phyloP scores from a whole-genome alignment of 23 tunicate species.

The Styela clava region DNA sequence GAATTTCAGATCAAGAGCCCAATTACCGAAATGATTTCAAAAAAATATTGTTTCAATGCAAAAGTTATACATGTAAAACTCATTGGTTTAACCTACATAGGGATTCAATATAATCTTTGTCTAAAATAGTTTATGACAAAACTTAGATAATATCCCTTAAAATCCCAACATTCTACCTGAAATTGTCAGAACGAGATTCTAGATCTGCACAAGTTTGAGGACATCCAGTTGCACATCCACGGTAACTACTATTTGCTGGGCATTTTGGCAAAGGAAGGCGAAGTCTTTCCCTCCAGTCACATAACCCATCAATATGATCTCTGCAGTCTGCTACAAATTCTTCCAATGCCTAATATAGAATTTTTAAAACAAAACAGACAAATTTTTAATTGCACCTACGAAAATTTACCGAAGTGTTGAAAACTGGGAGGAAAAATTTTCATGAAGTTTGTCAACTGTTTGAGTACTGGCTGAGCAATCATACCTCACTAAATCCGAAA shows the following conservation, averaged over 20 bases:
- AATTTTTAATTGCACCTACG: not conserved
- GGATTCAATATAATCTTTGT: no score
- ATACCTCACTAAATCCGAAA: no score
- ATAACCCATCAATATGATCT: not conserved
- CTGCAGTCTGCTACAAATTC: slow-evolving; percentile 6
- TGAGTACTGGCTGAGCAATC: no score
- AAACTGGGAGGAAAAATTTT: no score
- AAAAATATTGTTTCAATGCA: not conserved
- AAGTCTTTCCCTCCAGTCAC: slow-evolving; percentile 12
- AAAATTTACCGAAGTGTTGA: no score
- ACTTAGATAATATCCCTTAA: no score
- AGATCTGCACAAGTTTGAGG: not conserved
- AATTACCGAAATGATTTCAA: not conserved
- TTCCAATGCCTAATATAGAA: not conserved
- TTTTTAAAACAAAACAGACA: not conserved
- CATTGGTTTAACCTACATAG: no score
- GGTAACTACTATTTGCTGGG: slow-evolving; percentile 9
- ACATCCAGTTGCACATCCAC: slow-evolving; percentile 5
- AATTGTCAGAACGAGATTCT: no score
- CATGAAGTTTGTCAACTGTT: no score
- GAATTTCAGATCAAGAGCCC: no score
- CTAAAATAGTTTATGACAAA: no score
- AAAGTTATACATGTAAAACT: not conserved
- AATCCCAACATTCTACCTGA: no score
- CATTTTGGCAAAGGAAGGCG: not conserved